These are phyloP conservation scores for Macrotrachela quadricornifera DNA, from an alignment of 1,140 invertebrate species.

Conservation along the genomic window DNA sequence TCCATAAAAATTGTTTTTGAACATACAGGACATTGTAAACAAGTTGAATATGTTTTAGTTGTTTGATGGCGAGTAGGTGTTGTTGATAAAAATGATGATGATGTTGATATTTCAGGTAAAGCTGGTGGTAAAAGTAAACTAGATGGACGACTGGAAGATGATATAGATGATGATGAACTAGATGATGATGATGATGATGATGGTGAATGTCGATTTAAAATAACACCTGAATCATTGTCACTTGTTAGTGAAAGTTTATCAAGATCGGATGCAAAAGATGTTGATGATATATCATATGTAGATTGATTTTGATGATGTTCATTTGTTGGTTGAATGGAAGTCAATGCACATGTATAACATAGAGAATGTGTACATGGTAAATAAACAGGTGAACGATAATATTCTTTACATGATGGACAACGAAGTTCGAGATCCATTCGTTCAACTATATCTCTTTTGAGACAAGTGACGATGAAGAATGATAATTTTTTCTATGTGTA, in stretches of 20 bases:
- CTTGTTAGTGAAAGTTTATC: slow-evolving; percentile 84
- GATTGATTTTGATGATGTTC: slow-evolving; percentile 13
- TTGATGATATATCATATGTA: slow-evolving; percentile 14
- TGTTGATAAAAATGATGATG: not conserved
- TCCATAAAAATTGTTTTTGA: slow-evolving; percentile 73
- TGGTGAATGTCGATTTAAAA: slow-evolving; percentile 55
- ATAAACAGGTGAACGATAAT: slow-evolving; percentile 36
- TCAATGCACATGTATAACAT: slow-evolving; percentile 33
- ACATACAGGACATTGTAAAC: slow-evolving; percentile 58
- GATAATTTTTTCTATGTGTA: no score
- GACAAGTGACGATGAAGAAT: no score
- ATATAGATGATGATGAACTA: slow-evolving; percentile 19
- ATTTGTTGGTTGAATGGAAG: slow-evolving; percentile 12
- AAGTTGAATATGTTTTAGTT: slow-evolving; percentile 28
- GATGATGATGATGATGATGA: slow-evolving; percentile 37
- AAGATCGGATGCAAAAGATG: slow-evolving; percentile 45
- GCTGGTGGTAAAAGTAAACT: not conserved
- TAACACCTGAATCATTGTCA: slow-evolving; percentile 87
- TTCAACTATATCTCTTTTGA: no score
- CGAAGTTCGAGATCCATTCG: slow-evolving; percentile 38
- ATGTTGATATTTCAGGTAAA: not conserved
- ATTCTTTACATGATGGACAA: slow-evolving; percentile 58
- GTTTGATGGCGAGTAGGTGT: slow-evolving; percentile 19
- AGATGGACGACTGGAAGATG: slow-evolving; percentile 11
- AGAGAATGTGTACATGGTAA: slow-evolving; percentile 34